A percentile compares a stretch with the other conserved stretches of the same genome.
Evolutionary conservation across 2,797 vertebrate species (phyloP).

Genomic region (Danio choprae): DNA sequence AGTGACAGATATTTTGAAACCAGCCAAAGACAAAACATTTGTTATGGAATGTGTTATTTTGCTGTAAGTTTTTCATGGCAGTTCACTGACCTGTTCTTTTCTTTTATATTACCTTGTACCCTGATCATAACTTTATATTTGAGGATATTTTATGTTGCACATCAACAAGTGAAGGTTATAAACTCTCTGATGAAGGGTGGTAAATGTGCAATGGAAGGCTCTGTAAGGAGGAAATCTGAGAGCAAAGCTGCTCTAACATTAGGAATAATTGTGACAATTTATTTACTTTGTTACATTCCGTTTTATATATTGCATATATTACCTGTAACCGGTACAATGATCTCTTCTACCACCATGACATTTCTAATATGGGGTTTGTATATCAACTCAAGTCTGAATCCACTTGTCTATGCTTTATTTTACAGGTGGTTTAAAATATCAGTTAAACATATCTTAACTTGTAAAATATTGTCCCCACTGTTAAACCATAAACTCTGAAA

Average conservation of each 20-base stretch:
- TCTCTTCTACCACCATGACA: neutral
- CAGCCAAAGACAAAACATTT: neutral
- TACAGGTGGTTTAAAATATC: neutral
- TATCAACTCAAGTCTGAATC: neutral
- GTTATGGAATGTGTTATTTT: neutral
- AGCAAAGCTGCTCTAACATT: slow-evolving; percentile 21
- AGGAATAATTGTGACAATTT: slow-evolving; percentile 30
- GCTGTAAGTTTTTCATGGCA: too few relatives aligned
- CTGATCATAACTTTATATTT: slow-evolving; percentile 15
- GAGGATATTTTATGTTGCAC: slow-evolving; percentile 15
- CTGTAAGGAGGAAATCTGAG: slow-evolving; percentile 24
- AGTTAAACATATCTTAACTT: neutral
- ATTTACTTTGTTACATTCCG: slow-evolving; percentile 10
- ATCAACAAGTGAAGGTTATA: slow-evolving; percentile 10
- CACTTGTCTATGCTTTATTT: slow-evolving; percentile 8
- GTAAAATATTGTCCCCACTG: neutral
- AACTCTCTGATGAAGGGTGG: slow-evolving; percentile 4
- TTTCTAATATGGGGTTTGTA: neutral
- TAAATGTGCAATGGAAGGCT: neutral
- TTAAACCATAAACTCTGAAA: too few relatives aligned
- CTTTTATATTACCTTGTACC: too few relatives aligned
- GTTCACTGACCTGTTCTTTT: too few relatives aligned
- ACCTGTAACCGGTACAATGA: neutral
- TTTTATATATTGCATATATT: neutral
- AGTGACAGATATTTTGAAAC: neutral